These are phyloP conservation scores for Chaetura pelagica DNA, from an alignment of 2,113 vertebrate species.

Conservation along the genomic window DNA sequence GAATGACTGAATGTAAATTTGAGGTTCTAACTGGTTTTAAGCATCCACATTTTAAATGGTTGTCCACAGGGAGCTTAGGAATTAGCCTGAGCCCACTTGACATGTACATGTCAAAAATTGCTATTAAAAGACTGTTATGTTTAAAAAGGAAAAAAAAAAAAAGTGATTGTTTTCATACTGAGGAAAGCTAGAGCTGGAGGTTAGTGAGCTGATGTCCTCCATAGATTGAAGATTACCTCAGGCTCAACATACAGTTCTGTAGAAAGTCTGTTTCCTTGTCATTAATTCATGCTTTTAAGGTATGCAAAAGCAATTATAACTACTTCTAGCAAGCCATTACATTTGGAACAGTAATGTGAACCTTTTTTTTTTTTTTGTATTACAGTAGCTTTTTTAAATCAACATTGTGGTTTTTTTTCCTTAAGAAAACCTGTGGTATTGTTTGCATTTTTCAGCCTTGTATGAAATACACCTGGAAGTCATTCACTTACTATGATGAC, in stretches of 20 bases:
- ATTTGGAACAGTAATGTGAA: background rate
- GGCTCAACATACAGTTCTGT: background rate
- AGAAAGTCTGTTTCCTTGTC: background rate
- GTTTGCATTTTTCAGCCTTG: background rate
- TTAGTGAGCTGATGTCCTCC: background rate
- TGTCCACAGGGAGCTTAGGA: background rate
- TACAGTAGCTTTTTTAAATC: too few relatives aligned
- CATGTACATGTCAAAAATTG: background rate
- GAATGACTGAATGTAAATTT: background rate
- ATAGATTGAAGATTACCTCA: background rate
- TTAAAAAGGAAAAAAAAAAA: background rate
- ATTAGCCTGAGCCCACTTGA: background rate
- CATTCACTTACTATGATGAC: background rate
- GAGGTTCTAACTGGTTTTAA: background rate
- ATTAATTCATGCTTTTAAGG: background rate
- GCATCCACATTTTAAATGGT: background rate
- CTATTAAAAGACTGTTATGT: background rate
- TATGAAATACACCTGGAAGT: background rate
- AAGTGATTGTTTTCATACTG: background rate
- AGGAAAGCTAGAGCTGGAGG: background rate
- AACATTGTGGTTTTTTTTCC: too few relatives aligned
- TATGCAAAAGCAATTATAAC: background rate
- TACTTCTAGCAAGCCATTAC: background rate
- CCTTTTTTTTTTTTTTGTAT: too few relatives aligned
- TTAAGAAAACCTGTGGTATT: background rate